Conservation (phyloP, 2,113 vertebrate species). For the Lophius piscatorius region DNA sequence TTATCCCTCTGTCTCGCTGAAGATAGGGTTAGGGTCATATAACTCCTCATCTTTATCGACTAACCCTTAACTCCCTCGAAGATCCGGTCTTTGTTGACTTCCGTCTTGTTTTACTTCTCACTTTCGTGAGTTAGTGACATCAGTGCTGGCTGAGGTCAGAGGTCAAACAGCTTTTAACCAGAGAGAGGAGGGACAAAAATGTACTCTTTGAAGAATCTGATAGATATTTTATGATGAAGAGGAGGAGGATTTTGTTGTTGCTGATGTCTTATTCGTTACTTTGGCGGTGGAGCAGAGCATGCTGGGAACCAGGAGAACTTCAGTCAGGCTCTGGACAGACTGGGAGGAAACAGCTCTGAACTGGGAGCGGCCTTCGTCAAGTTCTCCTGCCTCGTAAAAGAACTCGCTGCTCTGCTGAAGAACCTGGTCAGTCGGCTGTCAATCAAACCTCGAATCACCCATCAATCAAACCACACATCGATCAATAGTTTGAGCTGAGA, state of each 20-base stretch:
- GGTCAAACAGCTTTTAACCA: too few relatives aligned
- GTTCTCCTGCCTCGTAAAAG: slow-evolving; percentile 16
- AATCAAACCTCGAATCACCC: not conserved
- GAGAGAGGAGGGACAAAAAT: too few relatives aligned
- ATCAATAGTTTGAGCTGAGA: not conserved
- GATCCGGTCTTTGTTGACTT: too few relatives aligned
- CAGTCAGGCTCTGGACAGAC: slow-evolving; percentile 17
- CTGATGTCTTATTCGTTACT: not conserved
- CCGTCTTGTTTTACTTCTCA: too few relatives aligned
- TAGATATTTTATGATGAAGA: too few relatives aligned
- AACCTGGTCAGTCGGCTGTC: slow-evolving; percentile 26
- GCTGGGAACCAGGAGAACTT: slow-evolving; percentile 29
- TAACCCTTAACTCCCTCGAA: too few relatives aligned
- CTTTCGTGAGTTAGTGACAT: too few relatives aligned
- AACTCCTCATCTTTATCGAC: too few relatives aligned
- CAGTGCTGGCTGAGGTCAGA: too few relatives aligned
- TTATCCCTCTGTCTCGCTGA: too few relatives aligned
- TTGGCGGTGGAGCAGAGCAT: slow-evolving; percentile 19
- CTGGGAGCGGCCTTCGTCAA: slow-evolving; percentile 10
- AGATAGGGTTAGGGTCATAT: too few relatives aligned
- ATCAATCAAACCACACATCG: not conserved
- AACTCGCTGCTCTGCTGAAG: slow-evolving; percentile 8
- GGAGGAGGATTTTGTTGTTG: not conserved
- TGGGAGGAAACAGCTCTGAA: slow-evolving; percentile 20
- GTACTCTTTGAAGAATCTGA: too few relatives aligned